A percentile compares a stretch with the other conserved stretches of the same genome.
These are phyloP conservation scores for Oikopleura vanhoeffeni DNA, from an alignment of 23 tunicate genomes.

Conservation along the genomic window DNA sequence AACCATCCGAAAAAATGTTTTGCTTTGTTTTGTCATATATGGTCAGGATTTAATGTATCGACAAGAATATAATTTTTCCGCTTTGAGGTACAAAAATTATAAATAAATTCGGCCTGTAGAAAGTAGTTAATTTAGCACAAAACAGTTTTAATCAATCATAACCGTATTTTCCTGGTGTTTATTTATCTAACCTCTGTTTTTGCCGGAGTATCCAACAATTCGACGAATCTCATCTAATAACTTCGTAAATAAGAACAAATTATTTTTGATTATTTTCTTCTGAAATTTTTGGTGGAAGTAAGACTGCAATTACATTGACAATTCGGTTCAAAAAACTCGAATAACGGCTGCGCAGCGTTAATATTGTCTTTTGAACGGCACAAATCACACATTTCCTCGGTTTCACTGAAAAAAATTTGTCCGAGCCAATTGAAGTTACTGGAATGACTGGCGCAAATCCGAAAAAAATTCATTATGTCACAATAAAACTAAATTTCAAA, in stretches of 20 bases:
- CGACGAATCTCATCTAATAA: slow-evolving; percentile 80
- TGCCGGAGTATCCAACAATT: slow-evolving; percentile 78
- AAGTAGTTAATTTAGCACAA: no score
- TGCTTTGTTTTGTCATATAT: no score
- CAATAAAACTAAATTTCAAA: no score
- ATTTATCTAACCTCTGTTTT: slow-evolving; percentile 80
- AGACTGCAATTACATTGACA: slow-evolving; percentile 81
- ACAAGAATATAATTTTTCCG: no score
- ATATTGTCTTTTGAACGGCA: slow-evolving; percentile 80
- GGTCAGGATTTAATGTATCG: no score
- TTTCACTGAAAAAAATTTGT: slow-evolving; percentile 84
- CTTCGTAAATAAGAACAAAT: slow-evolving; percentile 88
- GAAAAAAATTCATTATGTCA: no score
- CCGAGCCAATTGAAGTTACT: slow-evolving; percentile 69
- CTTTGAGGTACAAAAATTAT: no score
- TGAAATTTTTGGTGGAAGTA: slow-evolving; percentile 84
- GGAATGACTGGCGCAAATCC: slow-evolving; percentile 38
- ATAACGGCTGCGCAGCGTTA: slow-evolving; percentile 73
- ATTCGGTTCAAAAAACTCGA: slow-evolving; percentile 60
- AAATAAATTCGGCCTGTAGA: no score
- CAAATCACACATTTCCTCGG: slow-evolving; percentile 84
- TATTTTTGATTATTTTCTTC: slow-evolving; percentile 89
- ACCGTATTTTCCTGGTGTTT: no score
- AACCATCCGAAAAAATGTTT: no score
- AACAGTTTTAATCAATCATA: no score